Percentiles rank a stretch among this genome's conserved stretches.
Evolutionary conservation across 2,888 invertebrate genomes (phyloP).

Genomic region (Heliothis peltigera): DNA sequence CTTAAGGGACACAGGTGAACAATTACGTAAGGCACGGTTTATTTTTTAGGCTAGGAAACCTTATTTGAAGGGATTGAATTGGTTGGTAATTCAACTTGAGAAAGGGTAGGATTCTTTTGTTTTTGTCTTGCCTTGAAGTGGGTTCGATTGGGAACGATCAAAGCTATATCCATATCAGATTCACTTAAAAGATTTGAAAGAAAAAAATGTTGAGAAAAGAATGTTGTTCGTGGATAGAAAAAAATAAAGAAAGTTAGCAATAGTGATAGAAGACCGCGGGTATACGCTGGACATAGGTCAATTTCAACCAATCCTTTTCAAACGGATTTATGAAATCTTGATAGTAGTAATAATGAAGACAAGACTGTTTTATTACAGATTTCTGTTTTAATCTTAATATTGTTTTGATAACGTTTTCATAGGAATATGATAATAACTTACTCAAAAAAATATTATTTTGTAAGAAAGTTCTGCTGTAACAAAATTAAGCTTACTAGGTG

Average conservation of each 20-base stretch:
- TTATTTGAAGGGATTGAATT: slow-evolving; percentile 32
- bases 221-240: too few species aligned
- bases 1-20: slow-evolving; percentile 63
- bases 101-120: slow-evolving; percentile 26
- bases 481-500: too few species aligned
- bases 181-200: not conserved
- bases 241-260: not conserved
- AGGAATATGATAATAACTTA: too few species aligned
- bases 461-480: too few species aligned
- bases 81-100: slow-evolving; percentile 37
- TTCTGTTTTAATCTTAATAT: too few species aligned
- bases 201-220: not conserved
- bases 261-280: not conserved
- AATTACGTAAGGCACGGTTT: slow-evolving; percentile 54
- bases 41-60: slow-evolving; percentile 29
- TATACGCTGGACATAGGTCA: too few species aligned
- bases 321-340: too few species aligned
- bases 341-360: too few species aligned
- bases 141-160: not conserved
- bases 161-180: not conserved
- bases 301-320: too few species aligned
- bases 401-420: too few species aligned
- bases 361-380: too few species aligned
- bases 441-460: too few species aligned
- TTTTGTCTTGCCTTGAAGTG: slow-evolving; percentile 8